Conservation (phyloP, 2,888 invertebrate species). For the Standfussiana lucernea region DNA sequence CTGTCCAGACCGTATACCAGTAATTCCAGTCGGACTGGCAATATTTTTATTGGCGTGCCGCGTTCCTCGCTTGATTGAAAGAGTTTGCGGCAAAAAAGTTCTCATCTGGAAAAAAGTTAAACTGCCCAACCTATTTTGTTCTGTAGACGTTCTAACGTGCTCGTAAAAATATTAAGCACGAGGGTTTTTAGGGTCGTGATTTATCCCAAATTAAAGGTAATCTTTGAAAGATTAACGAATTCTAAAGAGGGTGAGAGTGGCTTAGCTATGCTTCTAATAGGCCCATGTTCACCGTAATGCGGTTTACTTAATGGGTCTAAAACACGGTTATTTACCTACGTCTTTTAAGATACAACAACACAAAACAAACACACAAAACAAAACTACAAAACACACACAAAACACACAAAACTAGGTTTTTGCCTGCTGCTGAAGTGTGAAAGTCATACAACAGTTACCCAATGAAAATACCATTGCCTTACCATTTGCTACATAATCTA, state of each 20-base stretch:
- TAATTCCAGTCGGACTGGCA: slow-evolving; percentile 39
- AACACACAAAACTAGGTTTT: slow-evolving; percentile 4
- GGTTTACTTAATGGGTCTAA: slow-evolving; percentile 50
- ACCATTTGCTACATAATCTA: too few species aligned
- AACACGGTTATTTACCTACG: slow-evolving; percentile 44
- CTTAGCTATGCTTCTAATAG: slow-evolving; percentile 53
- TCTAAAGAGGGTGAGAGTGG: slow-evolving; percentile 54
- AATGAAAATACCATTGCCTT: slow-evolving; percentile 25
- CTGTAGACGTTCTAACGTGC: slow-evolving; percentile 12
- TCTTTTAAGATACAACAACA: slow-evolving; percentile 32
- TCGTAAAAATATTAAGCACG: slow-evolving; percentile 15
- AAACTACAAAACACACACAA: too few species aligned
- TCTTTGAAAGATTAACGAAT: slow-evolving; percentile 63
- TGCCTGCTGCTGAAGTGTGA: slow-evolving; percentile 5
- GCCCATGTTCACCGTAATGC: slow-evolving; percentile 68
- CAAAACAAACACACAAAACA: too few species aligned
- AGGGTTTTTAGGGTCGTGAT: slow-evolving; percentile 14
- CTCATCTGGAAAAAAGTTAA: slow-evolving; percentile 39
- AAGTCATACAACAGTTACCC: not conserved
- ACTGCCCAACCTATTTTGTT: slow-evolving; percentile 27
- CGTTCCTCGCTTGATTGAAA: slow-evolving; percentile 55
- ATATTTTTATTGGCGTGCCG: slow-evolving; percentile 60
- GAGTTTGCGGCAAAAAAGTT: slow-evolving; percentile 52
- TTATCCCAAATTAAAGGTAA: slow-evolving; percentile 37
- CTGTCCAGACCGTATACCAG: slow-evolving; percentile 53